Evolutionary conservation across 1,140 invertebrate species (phyloP).

Genomic region (Eciton burchellii): DNA sequence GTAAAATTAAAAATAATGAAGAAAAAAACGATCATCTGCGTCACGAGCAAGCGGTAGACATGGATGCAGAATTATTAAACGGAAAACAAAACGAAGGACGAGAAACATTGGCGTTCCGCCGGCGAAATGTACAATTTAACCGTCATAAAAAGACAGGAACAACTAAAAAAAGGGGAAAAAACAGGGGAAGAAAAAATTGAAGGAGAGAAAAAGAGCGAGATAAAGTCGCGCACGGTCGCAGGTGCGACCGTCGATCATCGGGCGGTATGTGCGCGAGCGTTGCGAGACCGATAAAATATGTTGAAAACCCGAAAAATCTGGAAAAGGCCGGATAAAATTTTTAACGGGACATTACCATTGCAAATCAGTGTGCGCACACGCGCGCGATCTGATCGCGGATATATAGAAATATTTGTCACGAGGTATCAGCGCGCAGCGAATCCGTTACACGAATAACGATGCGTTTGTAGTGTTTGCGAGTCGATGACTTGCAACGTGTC

Average conservation of each 20-base stretch:
- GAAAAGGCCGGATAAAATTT: slow-evolving; percentile 44
- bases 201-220: slow-evolving; percentile 21
- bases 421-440: not conserved
- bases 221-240: slow-evolving; percentile 32
- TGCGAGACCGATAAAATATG: slow-evolving; percentile 49
- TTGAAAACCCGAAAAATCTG: too few species aligned
- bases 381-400: not conserved
- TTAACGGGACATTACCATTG: slow-evolving; percentile 49
- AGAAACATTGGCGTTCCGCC: slow-evolving; percentile 8
- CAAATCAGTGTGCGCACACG: slow-evolving; percentile 22
- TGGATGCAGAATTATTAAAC: slow-evolving; percentile 23
- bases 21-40: too few species aligned
- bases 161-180: slow-evolving; percentile 20
- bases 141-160: too few species aligned
- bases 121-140: slow-evolving; percentile 37
- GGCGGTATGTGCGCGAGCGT: not conserved
- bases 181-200: not conserved
- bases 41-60: not conserved
- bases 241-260: slow-evolving; percentile 52
- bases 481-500: not conserved
- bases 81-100: not conserved
- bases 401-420: slow-evolving; percentile 25
- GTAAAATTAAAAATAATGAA: too few species aligned
- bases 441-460: slow-evolving; percentile 29
- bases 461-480: not conserved